These are phyloP conservation scores for Thaumetopoea pityocampa DNA, from an alignment of 1,140 invertebrate species.

Conservation along the genomic window DNA sequence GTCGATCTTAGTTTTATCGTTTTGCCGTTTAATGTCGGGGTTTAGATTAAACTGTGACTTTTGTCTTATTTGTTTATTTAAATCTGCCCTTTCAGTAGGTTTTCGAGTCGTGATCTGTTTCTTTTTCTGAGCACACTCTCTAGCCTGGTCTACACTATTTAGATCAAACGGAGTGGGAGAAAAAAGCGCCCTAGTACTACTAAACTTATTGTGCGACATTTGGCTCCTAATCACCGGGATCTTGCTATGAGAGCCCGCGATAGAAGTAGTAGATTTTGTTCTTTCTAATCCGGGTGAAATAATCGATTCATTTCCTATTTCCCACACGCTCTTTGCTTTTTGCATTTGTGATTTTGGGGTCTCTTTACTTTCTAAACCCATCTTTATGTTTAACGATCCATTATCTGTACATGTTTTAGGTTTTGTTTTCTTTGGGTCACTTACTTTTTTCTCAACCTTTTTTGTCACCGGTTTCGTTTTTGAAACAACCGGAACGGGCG, in stretches of 20 bases:
- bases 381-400: conserved; percentile 36
- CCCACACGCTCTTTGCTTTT: conserved; percentile 77
- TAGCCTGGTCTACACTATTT: conserved; percentile 71
- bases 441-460: conserved; percentile 61
- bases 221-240: conserved; percentile 76
- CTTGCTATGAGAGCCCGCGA: conserved; percentile 76
- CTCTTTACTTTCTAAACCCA: conserved; percentile 39
- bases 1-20: conserved; percentile 63
- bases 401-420: conserved; percentile 42
- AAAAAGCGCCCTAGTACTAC: conserved; percentile 70
- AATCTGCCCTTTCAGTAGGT: conserved; percentile 48
- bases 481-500: conserved; percentile 57
- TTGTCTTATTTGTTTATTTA: conserved; percentile 59
- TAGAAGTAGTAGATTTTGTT: conserved; percentile 73
- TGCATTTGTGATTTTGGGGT: conserved; percentile 64
- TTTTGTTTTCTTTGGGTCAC: conserved; percentile 62
- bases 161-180: conserved; percentile 76
- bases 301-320: conserved; percentile 64
- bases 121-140: conserved; percentile 75
- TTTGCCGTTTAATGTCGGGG: conserved; percentile 49
- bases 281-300: conserved; percentile 58
- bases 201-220: conserved; percentile 67
- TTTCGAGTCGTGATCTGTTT: conserved; percentile 50
- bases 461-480: conserved; percentile 53
- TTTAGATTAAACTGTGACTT: conserved; percentile 61